Evolutionary conservation across 2,113 vertebrate species (phyloP), one percentile per base, ranked within the genome.

Genomic region (Emydocephalus ijimae): DNA sequence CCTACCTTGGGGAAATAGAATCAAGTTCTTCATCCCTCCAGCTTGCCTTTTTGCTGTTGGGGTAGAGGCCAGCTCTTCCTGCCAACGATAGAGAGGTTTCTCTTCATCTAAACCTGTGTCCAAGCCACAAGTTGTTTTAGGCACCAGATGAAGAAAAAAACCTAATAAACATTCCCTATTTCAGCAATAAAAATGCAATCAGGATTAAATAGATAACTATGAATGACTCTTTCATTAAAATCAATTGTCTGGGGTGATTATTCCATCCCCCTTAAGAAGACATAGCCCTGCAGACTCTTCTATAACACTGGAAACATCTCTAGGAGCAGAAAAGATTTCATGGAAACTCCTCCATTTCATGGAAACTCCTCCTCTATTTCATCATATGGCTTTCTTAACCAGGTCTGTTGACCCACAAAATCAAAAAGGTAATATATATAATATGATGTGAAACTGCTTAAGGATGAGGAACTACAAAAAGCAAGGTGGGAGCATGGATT

Each of bases 11-110:
- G 29, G 29, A 69, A 69, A 99, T 99, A 5, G 98, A 98, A 94
- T 99, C 98, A 96, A 99, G 97, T 94, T 99, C 98, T 14, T 98
- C 98, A 88, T 98, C 98, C 96, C 98, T 98, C 1, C 97, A 95
- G 89, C 94, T 96, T 24, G 93, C 96, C 97, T 98, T 97, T 96
- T 98, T 99, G 95, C 85, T 96, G 93, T 98, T 98, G 52, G 91
- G 96, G 93, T 99, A 98, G 0, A 98, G 98, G 96, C 97, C 0
- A 95, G 88, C 39, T 99, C 98, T 1, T 99, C 98, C 94, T 98
- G 97, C 86, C 98, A 95, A 74, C 96, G 97, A 88, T 96, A 97
- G 89, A 97, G 97, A 21, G 97, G 95, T 2, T 98, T 98, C 69
- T 81, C 69, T 81, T 39, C 15, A 81, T 39, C 69, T 39, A 39